Base-by-base conservation (phyloP, 2,888 invertebrate species). In the Polydesmus complanatus region DNA sequence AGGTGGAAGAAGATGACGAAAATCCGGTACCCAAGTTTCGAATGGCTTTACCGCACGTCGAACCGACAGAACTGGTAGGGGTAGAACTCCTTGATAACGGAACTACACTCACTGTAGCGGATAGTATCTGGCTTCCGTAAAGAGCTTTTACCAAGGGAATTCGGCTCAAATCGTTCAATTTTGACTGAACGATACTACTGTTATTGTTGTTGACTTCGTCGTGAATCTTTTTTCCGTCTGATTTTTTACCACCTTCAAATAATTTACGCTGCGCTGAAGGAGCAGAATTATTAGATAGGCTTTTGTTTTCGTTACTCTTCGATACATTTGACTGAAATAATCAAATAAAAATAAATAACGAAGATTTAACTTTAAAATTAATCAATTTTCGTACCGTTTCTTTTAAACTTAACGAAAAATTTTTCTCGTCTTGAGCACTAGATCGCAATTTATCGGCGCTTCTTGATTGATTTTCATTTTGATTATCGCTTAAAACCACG, bases 1-100 rank as follows among this genome's bases (percentile, higher is more conserved):
- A 81, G 83, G 62, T 65, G 5, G 37, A 37, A 5, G 37, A 37
- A 5, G 37, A 37, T 37, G 37, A 37, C 14, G 37, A 37, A 8
- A 37, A 37, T 8, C 37, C 37, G 14, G 37, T 14, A 14, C 37
- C 14, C 8, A 37, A 5, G 19, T 19, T 51, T 51, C 51, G 21
- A 22, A 51, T 51, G 8, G 51, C 51, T 51, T 21, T 51, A 37
- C 8, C 5, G 37, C 5, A 8, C 14, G 37, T 37, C 8, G 37
- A 37, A 37, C 37, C 37, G 37, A 14, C 37, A 8, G 37, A 37
- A 37, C 37, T 37, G 14, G 47, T 56, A 8, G 37, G 47, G 48
- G 56, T 22, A 25, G 47, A 48, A 19, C 48, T 56, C 11, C 47
- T 8, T 26, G 50, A 25, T 58, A 49, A 21, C n/a, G 58, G 25